A percentile compares a stretch with the other conserved stretches of the same genome.
These are phyloP conservation scores for Phaonia tiefii DNA, from an alignment of 2,888 invertebrate genomes.

Conservation along the genomic window DNA sequence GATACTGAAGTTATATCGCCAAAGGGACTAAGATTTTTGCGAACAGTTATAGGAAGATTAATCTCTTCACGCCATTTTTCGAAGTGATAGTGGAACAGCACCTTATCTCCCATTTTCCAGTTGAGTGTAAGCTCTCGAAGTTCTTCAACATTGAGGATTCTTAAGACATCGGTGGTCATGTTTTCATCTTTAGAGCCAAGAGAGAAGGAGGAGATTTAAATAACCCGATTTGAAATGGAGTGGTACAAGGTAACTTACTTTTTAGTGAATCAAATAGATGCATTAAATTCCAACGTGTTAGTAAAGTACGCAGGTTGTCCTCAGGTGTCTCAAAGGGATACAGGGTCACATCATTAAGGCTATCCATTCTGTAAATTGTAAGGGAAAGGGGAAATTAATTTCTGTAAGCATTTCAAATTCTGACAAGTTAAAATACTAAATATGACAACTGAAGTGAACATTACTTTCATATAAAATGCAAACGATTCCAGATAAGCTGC, in stretches of 20 bases:
- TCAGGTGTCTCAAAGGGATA: conserved; percentile 20
- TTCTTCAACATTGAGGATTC: conserved; percentile 16
- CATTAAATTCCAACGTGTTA: conserved; percentile 21
- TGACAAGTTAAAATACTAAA: not conserved
- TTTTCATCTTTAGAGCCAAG: not conserved
- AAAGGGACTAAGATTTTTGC: conserved; percentile 4
- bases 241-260: not conserved
- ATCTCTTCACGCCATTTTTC: conserved; percentile 41
- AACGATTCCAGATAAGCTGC: not conserved
- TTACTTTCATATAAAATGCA: not conserved
- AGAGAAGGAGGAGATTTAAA: not conserved
- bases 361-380: conserved; percentile 13
- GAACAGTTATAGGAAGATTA: conserved; percentile 9
- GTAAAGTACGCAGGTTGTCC: not conserved
- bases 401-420: conserved; percentile 5
- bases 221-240: too few relatives aligned
- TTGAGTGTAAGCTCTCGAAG: not conserved
- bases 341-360: conserved; percentile 22
- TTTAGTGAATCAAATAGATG: not conserved
- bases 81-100: conserved; percentile 28
- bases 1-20: not conserved
- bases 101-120: conserved; percentile 36
- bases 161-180: conserved; percentile 15
- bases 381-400: not conserved
- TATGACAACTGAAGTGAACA: conserved; percentile 6